Base-by-base conservation (phyloP, 1,140 invertebrate species). In the fruit fly (Drosophila melanogaster) region DNA sequence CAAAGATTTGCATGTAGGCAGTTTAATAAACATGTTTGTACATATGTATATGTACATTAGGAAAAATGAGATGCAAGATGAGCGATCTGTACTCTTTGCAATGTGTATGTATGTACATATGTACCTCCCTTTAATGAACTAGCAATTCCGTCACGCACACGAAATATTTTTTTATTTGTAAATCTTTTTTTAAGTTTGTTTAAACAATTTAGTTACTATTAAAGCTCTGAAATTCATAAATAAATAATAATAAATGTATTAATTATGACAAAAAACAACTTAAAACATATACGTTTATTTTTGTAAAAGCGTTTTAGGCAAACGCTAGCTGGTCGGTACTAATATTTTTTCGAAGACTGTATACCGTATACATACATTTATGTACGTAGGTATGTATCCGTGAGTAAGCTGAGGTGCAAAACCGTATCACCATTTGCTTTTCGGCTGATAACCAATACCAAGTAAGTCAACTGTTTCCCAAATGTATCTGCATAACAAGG, bases 1-100 rank as follows among this genome's bases (percentile, higher is more conserved):
- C 46, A 49, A 8, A 30, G 17, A 60, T 55, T 56, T 51, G 44
- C 47, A 65, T 61, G 83, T 86, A 57, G 83, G 83, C 66, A 75
- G 51, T 24, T 61, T 41, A 55, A 50, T 58, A n/a, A 33, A 62
- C 50, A 15, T 24, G 8, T 30, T 12, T 62, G 17, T 50, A 19
- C 11, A 26, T 43, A 35, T 24, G 38, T 46, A 17, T 24, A 11
- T 54, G 24, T 26, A n/a, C 4, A 51, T 17, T 15, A 6, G 8
- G 19, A 47, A 47, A n/a, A 24, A 24, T 22, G 19, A 24, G 22
- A 46, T 46, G 44, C 19, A 46, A 46, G 12, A 35, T 15, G 10
- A 22, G 2, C 12, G 12, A 15, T 61, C 17, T 10, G 14, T 19
- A 15, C 38, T 24, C 38, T 59, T 15, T 4, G 6, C 7, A 60